Percentiles rank a stretch among this genome's conserved stretches.
phyloP scores from a whole-genome alignment of 2,888 invertebrate species.

The Antitype chi region DNA sequence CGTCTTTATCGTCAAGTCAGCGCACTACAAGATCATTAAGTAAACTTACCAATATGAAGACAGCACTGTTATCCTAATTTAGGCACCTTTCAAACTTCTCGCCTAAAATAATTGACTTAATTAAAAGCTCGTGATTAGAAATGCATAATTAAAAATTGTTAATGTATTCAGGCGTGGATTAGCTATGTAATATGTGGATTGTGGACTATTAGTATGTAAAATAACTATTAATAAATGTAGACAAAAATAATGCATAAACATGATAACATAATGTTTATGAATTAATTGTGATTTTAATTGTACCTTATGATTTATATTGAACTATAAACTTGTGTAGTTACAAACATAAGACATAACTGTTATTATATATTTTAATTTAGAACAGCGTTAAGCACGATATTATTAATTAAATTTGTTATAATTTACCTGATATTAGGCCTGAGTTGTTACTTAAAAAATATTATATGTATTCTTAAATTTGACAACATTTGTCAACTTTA shows the following conservation, averaged over 20 bases:
- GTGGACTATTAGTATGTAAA: constrained; percentile 4
- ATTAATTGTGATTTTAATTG: constrained; percentile 35
- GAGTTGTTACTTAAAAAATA: constrained; percentile 33
- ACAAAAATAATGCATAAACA: constrained; percentile 8
- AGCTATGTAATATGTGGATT: neutral
- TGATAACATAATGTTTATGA: constrained; percentile 10
- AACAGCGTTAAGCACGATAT: constrained; percentile 8
- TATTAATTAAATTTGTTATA: constrained; percentile 6
- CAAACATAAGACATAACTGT: constrained; percentile 35
- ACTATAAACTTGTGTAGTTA: constrained; percentile 9
- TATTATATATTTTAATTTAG: constrained; percentile 38
- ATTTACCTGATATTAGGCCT: constrained; percentile 22
- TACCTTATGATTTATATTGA: constrained; percentile 33
- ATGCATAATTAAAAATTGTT: constrained; percentile 1
- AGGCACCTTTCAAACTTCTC: neutral
- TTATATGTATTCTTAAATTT: constrained; percentile 18
- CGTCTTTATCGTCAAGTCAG: neutral
- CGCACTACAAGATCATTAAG: neutral
- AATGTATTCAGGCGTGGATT: constrained; percentile 11
- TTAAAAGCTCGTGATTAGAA: constrained; percentile 5
- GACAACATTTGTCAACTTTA: constrained; percentile 9
- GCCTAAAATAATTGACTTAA: neutral
- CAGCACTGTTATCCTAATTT: neutral
- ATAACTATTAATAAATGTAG: neutral
- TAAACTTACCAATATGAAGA: neutral